Evolutionary conservation across 2,113 vertebrate species (phyloP), one percentile per base, ranked within the genome.

Genomic region (Tachysurus fulvidraco): DNA sequence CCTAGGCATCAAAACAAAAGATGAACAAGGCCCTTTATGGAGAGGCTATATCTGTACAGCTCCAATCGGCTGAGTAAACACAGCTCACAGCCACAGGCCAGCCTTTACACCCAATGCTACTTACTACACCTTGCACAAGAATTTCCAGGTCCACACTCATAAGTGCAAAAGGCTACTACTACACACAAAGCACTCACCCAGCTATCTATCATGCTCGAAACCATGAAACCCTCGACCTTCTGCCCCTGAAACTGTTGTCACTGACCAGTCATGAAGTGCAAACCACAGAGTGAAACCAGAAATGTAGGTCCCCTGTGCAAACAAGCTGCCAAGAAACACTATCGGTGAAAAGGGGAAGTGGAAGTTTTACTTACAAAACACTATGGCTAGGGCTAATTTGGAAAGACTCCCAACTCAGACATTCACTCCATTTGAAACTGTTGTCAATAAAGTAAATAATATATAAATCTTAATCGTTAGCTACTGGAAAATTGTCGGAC

Each of bases 1-100:
- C 92, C 91, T 79, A 83, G 90, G 91, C 90, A 91, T 92, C 92
- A 92, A 92, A 91, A 91, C 90, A 92, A 86, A 86, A 80, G 59
- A 76, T 65, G 91, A 87, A 87, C 44, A 77, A 91, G 89, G 91
- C 90, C 77, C 92, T 91, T 87, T 92, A 92, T 91, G 90, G 41
- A 52, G 44, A 85, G 44, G 50, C 85, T 84, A 89, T 81, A 89
- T 81, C 82, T 84, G 77, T 81, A 78, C 57, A 85, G 67, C 81
- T 59, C 71, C 50, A 64, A 71, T 77, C 41, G 76, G 83, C 83
- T 85, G 83, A 89, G 80, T 83, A 87, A 89, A 83, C 80, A 85
- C 19, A 57, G 52, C 81, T 28, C 25, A 25, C 28, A 46, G 80
- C 69, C 54, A 79, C 84, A 74, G 77, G 46, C 55, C 41, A 84